Percentiles rank a stretch among this genome's conserved stretches.
Evolutionary conservation across 2,113 vertebrate genomes (phyloP).

Genomic region (Amazona vittata): DNA sequence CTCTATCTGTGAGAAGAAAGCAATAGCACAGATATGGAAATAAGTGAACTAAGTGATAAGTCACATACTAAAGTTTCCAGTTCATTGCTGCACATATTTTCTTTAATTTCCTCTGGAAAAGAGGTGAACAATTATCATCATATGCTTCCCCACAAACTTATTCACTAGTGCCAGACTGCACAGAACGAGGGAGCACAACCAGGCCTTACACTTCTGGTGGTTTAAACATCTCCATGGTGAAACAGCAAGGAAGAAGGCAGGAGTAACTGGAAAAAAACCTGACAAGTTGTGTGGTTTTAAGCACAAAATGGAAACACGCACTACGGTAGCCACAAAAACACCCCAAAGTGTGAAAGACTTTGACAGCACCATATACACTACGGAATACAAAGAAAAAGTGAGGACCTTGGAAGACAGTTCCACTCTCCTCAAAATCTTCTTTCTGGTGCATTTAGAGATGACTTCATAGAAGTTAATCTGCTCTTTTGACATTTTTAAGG

Average conservation of each 20-base stretch:
- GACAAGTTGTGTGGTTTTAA: not conserved
- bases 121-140: not conserved
- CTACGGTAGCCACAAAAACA: not conserved
- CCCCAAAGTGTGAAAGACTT: not conserved
- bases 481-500: not conserved
- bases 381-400: not conserved
- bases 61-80: not conserved
- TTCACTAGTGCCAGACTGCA: not conserved
- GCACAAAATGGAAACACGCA: rapidly evolving
- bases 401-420: not conserved
- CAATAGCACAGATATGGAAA: not conserved
- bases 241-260: not conserved
- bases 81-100: not conserved
- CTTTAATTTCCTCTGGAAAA: not conserved
- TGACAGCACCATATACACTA: not conserved
- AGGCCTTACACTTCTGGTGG: not conserved
- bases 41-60: not conserved
- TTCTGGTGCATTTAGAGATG: not conserved
- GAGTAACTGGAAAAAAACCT: not conserved
- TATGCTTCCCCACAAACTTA: not conserved
- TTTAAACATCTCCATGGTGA: not conserved
- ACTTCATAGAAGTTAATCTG: not conserved
- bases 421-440: not conserved
- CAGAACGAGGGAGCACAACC: not conserved
- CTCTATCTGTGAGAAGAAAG: not conserved